phyloP scores from a whole-genome alignment of 2,888 invertebrate genomes.

The Rhimphoctona megacephalus region DNA sequence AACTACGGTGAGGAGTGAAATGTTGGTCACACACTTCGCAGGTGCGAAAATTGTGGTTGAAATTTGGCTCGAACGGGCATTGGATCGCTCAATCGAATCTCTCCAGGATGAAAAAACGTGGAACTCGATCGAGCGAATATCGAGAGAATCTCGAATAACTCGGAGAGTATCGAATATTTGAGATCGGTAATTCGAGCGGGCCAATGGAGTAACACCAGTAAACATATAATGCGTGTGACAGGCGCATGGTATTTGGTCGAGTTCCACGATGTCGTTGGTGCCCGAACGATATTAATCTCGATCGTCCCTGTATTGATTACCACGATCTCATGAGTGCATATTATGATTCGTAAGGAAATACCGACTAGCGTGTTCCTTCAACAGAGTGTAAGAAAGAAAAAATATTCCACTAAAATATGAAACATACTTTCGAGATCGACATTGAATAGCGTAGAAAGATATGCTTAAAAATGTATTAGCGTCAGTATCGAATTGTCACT shows the following conservation, averaged over 20 bases:
- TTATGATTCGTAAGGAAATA: slow-evolving; percentile 45
- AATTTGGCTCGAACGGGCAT: background rate
- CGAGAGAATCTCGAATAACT: slow-evolving; percentile 58
- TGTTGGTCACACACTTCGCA: background rate
- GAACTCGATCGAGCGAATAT: slow-evolving; percentile 30
- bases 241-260: slow-evolving; percentile 10
- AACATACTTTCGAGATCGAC: slow-evolving; percentile 6
- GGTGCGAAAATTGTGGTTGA: slow-evolving; percentile 5
- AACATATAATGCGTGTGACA: background rate
- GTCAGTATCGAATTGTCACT: slow-evolving; percentile 38
- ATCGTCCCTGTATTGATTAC: slow-evolving; percentile 62
- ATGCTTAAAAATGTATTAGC: slow-evolving; percentile 3
- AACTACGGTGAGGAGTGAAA: background rate
- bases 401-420: background rate
- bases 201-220: slow-evolving; percentile 16
- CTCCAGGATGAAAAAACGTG: background rate
- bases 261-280: slow-evolving; percentile 54
- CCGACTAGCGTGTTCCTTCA: background rate
- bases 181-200: slow-evolving; percentile 59
- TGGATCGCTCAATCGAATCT: background rate
- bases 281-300: slow-evolving; percentile 50
- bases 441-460: slow-evolving; percentile 10
- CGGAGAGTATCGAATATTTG: slow-evolving; percentile 65
- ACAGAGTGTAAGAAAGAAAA: background rate
- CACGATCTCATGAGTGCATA: slow-evolving; percentile 16